Base-by-base conservation (phyloP, 1,140 invertebrate genomes). In the Coptotermes formosanus region DNA sequence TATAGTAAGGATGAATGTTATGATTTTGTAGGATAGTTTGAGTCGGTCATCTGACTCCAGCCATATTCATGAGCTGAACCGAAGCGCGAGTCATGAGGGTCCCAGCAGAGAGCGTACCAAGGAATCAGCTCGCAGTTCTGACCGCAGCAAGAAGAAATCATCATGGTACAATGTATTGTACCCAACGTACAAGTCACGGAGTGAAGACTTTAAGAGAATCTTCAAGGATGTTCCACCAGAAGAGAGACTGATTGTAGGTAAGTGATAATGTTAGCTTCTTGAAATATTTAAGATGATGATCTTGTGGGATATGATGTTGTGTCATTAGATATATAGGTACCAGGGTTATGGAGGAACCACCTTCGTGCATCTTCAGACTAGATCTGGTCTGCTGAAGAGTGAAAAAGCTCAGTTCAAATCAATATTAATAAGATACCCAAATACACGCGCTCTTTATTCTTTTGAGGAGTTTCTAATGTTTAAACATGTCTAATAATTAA, bases 201-300 rank as follows among this genome's bases (percentile, higher is more conserved):
- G 95, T 64, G 96, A 97, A 88, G 97, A 98, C 91, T 98, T 98
- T 90, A 97, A 97, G 89, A 94, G 95, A 90, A 94, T 98, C 88
- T 99, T 99, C 91, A 98, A 97, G 91, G 96, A 98, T 86, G 93
- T 98, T 84, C 97, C 97, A 38, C 93, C 95, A 88, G 96, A 97
- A 89, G 97, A 99, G 91, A 93, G 97, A 88, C 93, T 99, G 87
- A 95, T 99, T 90, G 97, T 98, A 89, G 97, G 97, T 98, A 90
- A 94, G 95, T 92, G n/a, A 55, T 55, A 21, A 4, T 55, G 14
- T 55, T 48, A 48, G 48, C 16, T 48, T 48, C 9, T 84, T 83
- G 48, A 48, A 48, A 16, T 2, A 48, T 7, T 85, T 7, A 48
- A 69, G 81, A 43, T 43, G 9, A 1, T 48, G 9, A 16, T 48